Evolutionary conservation across 2,113 vertebrate genomes (phyloP).

Genomic region (Pseudonaja textilis): DNA sequence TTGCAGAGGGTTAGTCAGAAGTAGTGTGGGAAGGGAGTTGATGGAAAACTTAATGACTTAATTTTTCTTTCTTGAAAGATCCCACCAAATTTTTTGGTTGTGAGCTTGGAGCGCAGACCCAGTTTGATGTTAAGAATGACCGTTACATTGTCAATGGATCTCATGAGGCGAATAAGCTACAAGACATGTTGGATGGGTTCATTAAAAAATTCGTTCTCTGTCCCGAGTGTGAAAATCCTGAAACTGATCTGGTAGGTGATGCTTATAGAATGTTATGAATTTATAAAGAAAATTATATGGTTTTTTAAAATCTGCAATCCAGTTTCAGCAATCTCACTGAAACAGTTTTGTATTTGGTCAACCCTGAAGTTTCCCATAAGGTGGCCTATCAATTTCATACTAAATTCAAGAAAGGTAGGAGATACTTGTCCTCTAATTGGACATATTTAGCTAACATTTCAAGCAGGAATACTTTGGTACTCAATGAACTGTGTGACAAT

Average conservation of each 20-base stretch:
- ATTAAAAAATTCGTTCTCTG: constrained; percentile 99
- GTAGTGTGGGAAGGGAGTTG: neutral
- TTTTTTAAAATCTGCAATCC: neutral
- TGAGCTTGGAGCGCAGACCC: constrained; percentile 99
- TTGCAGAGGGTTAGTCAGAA: neutral
- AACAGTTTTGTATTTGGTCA: neutral
- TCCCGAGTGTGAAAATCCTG: constrained; percentile 99
- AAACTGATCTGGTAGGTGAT: constrained; percentile 92
- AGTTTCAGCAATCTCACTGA: neutral
- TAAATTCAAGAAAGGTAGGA: neutral
- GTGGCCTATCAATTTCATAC: neutral
- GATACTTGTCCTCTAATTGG: neutral
- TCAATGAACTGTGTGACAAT: neutral
- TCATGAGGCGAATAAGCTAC: constrained; percentile 99
- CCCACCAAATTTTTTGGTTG: constrained; percentile 99
- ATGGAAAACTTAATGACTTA: neutral
- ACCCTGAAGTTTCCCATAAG: neutral
- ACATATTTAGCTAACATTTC: neutral
- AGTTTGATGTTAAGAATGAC: constrained; percentile 99
- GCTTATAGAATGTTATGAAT: neutral
- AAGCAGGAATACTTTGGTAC: neutral
- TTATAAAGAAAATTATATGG: neutral
- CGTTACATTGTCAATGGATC: constrained; percentile 99
- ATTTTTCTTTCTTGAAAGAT: constrained; percentile 70
- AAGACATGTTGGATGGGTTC: constrained; percentile 99